Percentiles rank a stretch among this genome's conserved stretches.
These are phyloP conservation scores for Progne subis DNA, from an alignment of 2,113 vertebrate genomes.

Conservation along the genomic window DNA sequence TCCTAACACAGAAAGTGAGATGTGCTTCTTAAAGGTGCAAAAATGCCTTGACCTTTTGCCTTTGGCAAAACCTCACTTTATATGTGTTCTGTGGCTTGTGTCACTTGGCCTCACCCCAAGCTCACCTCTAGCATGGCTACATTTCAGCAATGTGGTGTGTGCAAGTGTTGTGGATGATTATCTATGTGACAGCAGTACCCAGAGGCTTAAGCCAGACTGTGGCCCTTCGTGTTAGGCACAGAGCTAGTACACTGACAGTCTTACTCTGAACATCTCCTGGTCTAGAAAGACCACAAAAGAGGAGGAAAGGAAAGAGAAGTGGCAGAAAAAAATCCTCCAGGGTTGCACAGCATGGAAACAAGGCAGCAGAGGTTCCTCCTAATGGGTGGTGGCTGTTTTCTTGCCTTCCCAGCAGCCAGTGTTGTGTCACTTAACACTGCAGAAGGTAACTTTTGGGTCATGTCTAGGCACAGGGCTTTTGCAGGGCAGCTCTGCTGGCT, in stretches of 20 bases:
- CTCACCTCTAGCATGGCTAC: background rate
- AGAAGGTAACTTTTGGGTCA: background rate
- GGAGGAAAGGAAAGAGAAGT: background rate
- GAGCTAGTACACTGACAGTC: background rate
- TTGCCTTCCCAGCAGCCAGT: background rate
- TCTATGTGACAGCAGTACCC: background rate
- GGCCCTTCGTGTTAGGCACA: background rate
- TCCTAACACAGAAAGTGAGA: background rate
- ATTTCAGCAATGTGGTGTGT: background rate
- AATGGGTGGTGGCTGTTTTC: background rate
- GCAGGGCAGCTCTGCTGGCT: background rate
- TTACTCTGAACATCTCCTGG: background rate
- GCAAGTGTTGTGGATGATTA: background rate
- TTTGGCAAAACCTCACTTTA: background rate
- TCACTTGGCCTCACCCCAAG: background rate
- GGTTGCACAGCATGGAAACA: accelerated
- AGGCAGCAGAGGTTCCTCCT: background rate
- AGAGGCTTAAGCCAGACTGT: background rate
- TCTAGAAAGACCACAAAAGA: background rate
- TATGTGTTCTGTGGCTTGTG: background rate
- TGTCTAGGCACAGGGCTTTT: background rate
- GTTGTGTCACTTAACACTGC: background rate
- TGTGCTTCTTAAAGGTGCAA: background rate
- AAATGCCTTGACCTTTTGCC: background rate
- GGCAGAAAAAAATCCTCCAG: background rate